Percentiles rank a stretch among this genome's conserved stretches.
These are phyloP conservation scores for Tokudaia muenninki DNA, from an alignment of 2,797 vertebrate genomes.

Conservation along the genomic window DNA sequence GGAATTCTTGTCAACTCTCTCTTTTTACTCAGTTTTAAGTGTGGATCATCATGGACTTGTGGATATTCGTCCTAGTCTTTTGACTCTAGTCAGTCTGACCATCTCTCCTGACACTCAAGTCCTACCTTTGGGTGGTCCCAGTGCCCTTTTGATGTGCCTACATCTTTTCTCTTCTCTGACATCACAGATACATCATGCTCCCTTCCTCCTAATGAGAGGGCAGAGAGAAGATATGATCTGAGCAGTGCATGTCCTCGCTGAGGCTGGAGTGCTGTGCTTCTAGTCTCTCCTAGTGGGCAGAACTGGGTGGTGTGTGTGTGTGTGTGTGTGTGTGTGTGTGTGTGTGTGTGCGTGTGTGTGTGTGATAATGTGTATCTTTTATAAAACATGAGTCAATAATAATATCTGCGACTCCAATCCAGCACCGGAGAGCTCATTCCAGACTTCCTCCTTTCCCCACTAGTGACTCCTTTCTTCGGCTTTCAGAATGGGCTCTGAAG, in stretches of 20 bases:
- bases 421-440: background rate
- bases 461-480: background rate
- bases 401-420: background rate
- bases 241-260: background rate
- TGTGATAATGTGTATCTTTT: background rate
- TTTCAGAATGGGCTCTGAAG: background rate
- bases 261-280: background rate
- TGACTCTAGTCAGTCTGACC: background rate
- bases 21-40: background rate
- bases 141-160: background rate
- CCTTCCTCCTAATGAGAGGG: background rate
- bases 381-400: background rate
- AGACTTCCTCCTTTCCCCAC: background rate
- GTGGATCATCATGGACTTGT: too few relatives aligned
- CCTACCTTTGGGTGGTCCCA: background rate
- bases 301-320: background rate
- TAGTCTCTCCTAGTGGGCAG: background rate
- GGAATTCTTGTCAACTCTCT: background rate
- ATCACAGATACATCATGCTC: background rate
- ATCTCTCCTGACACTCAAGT: slow-evolving; percentile 4
- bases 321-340: too few relatives aligned
- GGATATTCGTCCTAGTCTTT: background rate
- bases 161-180: background rate
- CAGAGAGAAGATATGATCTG: background rate
- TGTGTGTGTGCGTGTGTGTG: too few relatives aligned